A percentile compares a stretch with the other conserved stretches of the same genome.
phyloP scores from a whole-genome alignment of 2,888 invertebrate genomes.

The Aphrophora alni region DNA sequence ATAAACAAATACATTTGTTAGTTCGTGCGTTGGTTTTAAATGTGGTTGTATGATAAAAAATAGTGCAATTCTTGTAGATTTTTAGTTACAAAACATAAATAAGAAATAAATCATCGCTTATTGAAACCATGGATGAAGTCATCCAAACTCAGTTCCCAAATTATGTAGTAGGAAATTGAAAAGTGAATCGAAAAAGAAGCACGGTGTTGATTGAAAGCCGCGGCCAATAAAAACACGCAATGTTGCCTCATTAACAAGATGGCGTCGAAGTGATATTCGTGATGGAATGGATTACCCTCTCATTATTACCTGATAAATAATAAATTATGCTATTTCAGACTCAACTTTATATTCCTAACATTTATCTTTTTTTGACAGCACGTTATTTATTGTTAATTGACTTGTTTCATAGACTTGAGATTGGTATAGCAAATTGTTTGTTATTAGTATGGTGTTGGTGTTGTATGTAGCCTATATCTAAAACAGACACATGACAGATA shows the following conservation, averaged over 20 bases:
- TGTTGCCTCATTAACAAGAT: not conserved
- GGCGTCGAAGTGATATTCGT: not conserved
- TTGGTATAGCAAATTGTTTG: not conserved
- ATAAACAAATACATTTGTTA: too few relatives aligned
- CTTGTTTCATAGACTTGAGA: not conserved
- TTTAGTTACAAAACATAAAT: too few relatives aligned
- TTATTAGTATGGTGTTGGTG: not conserved
- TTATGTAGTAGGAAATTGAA: not conserved
- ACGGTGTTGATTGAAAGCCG: not conserved
- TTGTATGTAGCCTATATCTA: not conserved
- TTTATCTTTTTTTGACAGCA: not conserved
- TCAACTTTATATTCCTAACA: not conserved
- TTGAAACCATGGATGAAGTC: not conserved
- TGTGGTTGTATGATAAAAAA: too few relatives aligned
- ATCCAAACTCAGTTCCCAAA: not conserved
- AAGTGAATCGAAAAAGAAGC: not conserved
- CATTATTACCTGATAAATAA: conserved; percentile 2
- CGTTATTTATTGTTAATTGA: conserved; percentile 5
- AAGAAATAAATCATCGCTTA: too few relatives aligned
- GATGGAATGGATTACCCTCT: not conserved
- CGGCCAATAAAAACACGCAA: not conserved
- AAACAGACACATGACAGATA: not conserved
- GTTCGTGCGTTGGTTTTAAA: too few relatives aligned
- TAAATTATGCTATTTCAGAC: not conserved
- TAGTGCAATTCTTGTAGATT: too few relatives aligned